Evolutionary conservation across 1,140 invertebrate species (phyloP).

Genomic region (Anoplophora glabripennis): DNA sequence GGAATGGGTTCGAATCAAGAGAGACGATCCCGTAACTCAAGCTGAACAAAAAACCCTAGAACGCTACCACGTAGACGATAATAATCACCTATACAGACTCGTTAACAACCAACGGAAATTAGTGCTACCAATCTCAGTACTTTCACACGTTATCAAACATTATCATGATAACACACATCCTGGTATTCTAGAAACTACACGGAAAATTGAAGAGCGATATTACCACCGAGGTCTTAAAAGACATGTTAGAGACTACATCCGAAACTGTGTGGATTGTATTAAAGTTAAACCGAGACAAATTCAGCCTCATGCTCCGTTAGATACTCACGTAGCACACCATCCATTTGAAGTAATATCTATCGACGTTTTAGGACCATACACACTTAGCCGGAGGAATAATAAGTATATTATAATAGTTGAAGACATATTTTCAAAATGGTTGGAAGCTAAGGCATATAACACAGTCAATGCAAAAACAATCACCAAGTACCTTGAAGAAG

Average conservation of each 20-base stretch:
- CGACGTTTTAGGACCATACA: conserved; percentile 2
- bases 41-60: too few relatives aligned
- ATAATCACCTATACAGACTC: too few relatives aligned
- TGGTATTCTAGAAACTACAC: too few relatives aligned
- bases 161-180: too few relatives aligned
- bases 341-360: conserved; percentile 37
- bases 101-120: too few relatives aligned
- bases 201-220: background rate
- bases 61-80: too few relatives aligned
- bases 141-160: too few relatives aligned
- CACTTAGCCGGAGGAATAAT: background rate
- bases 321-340: background rate
- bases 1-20: background rate
- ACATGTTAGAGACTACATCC: background rate
- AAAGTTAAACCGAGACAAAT: background rate
- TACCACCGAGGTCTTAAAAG: background rate
- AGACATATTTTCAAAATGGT: conserved; percentile 6
- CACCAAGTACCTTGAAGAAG: background rate
- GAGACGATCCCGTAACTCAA: too few relatives aligned
- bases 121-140: too few relatives aligned
- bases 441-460: background rate
- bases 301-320: background rate
- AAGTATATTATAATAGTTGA: conserved; percentile 2
- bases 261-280: background rate
- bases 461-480: background rate